Conservation (phyloP, 1,140 invertebrate genomes). For the Adoxophyes honmai region DNA sequence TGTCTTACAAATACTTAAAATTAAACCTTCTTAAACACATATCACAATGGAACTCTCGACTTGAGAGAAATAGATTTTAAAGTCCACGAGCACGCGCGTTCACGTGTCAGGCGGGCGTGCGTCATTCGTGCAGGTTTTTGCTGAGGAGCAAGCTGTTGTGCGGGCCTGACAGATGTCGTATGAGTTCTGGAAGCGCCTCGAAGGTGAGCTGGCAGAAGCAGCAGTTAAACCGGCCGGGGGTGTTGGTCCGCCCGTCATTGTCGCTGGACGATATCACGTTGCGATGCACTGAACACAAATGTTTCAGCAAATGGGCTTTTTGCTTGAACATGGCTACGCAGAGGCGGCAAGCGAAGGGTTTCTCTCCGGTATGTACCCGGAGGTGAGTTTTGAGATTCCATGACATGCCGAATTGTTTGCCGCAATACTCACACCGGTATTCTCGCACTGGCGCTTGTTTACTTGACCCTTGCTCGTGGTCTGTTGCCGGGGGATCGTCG, state of each 20-base stretch:
- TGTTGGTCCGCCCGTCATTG: slow-evolving; percentile 82
- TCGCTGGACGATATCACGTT: slow-evolving; percentile 87
- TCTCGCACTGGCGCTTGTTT: slow-evolving; percentile 83
- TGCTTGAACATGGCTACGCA: slow-evolving; percentile 94
- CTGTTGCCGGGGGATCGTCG: slow-evolving; percentile 76
- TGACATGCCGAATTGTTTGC: slow-evolving; percentile 93
- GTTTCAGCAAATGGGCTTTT: slow-evolving; percentile 90
- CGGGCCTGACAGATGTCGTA: slow-evolving; percentile 89
- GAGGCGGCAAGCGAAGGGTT: slow-evolving; percentile 90
- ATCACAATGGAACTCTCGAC: slow-evolving; percentile 71
- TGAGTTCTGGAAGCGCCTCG: slow-evolving; percentile 89
- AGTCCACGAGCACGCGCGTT: slow-evolving; percentile 53
- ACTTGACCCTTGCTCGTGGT: slow-evolving; percentile 76
- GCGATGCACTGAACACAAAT: slow-evolving; percentile 90
- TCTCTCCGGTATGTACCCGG: slow-evolving; percentile 91
- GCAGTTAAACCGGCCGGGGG: slow-evolving; percentile 84
- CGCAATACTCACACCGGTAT: slow-evolving; percentile 91
- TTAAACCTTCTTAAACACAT: slow-evolving; percentile 68
- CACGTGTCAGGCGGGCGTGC: slow-evolving; percentile 54
- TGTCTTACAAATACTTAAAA: slow-evolving; percentile 58
- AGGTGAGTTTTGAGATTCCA: slow-evolving; percentile 93
- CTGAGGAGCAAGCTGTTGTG: slow-evolving; percentile 91
- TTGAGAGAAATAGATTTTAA: slow-evolving; percentile 59
- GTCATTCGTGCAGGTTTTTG: slow-evolving; percentile 89
- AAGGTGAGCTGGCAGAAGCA: slow-evolving; percentile 91